phyloP scores from a whole-genome alignment of 2,888 invertebrate species.

The Morpho achilles region DNA sequence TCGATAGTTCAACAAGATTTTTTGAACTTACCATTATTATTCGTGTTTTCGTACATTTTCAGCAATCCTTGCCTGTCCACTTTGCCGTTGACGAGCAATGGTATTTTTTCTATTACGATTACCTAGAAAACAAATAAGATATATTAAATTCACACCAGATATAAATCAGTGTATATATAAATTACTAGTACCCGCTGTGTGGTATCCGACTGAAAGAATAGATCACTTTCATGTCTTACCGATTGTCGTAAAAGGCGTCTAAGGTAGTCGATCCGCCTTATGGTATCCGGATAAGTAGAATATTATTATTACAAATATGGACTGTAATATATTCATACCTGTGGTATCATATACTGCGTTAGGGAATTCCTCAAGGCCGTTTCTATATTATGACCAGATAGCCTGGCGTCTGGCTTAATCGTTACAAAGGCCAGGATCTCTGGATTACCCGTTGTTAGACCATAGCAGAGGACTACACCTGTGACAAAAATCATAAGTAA shows the following conservation, averaged over 20 bases:
- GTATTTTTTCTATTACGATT: slow-evolving; percentile 85
- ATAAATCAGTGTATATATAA: too few species aligned
- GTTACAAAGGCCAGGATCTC: slow-evolving; percentile 85
- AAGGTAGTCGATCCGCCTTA: too few species aligned
- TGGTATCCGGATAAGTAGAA: too few species aligned
- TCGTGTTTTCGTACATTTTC: slow-evolving; percentile 85
- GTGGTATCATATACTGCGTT: slow-evolving; percentile 89
- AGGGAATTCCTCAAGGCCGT: slow-evolving; percentile 80
- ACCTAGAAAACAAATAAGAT: slow-evolving; percentile 63
- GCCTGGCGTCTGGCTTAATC: slow-evolving; percentile 58
- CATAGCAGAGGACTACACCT: slow-evolving; percentile 88
- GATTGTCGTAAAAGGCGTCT: too few species aligned
- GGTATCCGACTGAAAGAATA: too few species aligned
- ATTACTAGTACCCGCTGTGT: too few species aligned
- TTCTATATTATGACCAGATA: slow-evolving; percentile 82
- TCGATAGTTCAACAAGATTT: too few species aligned
- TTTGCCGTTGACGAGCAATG: slow-evolving; percentile 91
- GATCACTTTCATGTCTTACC: too few species aligned
- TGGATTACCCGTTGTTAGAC: slow-evolving; percentile 85
- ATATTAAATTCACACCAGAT: too few species aligned
- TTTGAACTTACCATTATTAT: slow-evolving; percentile 79
- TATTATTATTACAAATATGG: too few species aligned
- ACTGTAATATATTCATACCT: slow-evolving; percentile 56
- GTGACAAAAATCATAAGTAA: not conserved
- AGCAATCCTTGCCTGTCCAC: slow-evolving; percentile 89